phyloP scores from a whole-genome alignment of 2,797 vertebrate genomes.

The Girardinus metallicus region DNA sequence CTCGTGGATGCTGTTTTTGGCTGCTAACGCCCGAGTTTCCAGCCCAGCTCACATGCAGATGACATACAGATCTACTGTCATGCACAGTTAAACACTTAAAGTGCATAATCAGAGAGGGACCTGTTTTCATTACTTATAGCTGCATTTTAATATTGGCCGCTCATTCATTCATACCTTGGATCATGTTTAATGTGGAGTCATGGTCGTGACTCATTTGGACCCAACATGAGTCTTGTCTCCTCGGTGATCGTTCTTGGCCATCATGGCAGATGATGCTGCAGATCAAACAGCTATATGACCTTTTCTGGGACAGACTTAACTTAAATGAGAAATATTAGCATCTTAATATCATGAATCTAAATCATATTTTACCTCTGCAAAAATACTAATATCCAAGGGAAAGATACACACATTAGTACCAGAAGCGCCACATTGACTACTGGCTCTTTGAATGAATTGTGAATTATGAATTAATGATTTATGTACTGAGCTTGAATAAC shows the following conservation, averaged over 20 bases:
- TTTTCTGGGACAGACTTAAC: background rate
- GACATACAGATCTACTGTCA: background rate
- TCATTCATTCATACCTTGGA: background rate
- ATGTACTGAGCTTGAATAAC: background rate
- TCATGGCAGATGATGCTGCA: background rate
- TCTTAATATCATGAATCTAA: background rate
- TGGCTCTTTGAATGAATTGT: background rate
- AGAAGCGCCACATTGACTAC: background rate
- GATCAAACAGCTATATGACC: background rate
- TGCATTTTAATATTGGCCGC: background rate
- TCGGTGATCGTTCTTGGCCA: background rate
- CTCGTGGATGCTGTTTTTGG: background rate
- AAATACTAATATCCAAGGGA: background rate
- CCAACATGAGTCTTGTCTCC: background rate
- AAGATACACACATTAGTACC: background rate
- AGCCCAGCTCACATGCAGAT: background rate
- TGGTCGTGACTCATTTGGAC: background rate
- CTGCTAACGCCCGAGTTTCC: background rate
- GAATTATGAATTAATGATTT: background rate
- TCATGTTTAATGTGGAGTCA: background rate
- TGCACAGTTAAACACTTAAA: background rate
- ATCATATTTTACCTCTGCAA: background rate
- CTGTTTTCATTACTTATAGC: background rate
- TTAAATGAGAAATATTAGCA: background rate
- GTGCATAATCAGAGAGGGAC: background rate